Conservation (phyloP, 2,113 vertebrate genomes). For the Chascanopsetta lugubris region DNA sequence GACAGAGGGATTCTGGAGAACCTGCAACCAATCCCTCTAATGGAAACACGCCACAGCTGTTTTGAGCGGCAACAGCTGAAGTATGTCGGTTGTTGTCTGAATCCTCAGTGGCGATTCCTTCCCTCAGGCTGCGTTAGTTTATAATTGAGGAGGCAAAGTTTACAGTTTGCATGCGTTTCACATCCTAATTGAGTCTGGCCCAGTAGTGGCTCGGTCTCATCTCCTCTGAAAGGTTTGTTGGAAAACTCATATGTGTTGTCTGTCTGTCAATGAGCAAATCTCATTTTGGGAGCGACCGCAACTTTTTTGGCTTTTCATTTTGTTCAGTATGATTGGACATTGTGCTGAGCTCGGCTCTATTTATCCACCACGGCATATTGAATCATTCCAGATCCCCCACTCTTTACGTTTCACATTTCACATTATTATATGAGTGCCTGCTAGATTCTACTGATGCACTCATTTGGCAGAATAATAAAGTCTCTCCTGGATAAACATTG, state of each 20-base stretch:
- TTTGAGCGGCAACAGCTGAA: background rate
- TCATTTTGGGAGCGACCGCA: background rate
- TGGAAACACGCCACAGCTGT: conserved; percentile 11
- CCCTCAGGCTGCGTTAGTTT: conserved; percentile 4
- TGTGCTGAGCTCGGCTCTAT: background rate
- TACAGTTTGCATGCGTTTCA: conserved; percentile 13
- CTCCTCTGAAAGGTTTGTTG: conserved; percentile 13
- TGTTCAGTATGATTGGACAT: background rate
- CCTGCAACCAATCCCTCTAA: conserved; percentile 7
- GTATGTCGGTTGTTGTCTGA: conserved; percentile 17
- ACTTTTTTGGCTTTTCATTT: background rate
- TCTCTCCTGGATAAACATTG: conserved; percentile 21
- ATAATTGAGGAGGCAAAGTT: conserved; percentile 16
- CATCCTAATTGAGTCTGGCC: conserved; percentile 20
- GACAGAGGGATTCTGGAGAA: conserved; percentile 16
- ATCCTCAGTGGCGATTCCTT: conserved; percentile 16
- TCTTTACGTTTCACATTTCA: background rate
- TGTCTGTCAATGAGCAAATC: conserved; percentile 6
- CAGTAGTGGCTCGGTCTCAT: conserved; percentile 3
- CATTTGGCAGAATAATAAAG: conserved; percentile 18
- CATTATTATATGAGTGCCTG: conserved; percentile 20
- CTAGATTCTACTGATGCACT: background rate
- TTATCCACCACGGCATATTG: background rate
- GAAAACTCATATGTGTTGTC: conserved; percentile 27
- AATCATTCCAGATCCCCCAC: background rate